A percentile compares a stretch with the other conserved stretches of the same genome.
phyloP scores from a whole-genome alignment of 1,140 invertebrate genomes.

The Luehdorfia chinensis region DNA sequence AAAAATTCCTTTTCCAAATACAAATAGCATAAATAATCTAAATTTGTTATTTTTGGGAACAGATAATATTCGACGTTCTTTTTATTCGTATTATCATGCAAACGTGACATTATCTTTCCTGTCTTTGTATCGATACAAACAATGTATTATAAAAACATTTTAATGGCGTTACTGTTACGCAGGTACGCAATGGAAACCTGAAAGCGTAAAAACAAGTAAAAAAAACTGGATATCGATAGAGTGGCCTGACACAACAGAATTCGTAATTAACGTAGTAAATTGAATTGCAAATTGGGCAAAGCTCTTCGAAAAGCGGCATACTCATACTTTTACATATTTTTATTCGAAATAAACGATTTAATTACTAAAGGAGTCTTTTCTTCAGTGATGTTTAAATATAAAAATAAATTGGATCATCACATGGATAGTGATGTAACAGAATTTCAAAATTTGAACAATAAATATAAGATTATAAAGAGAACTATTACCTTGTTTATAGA shows the following conservation, averaged over 20 bases:
- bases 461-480: too few species aligned
- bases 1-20: background rate
- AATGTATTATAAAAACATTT: constrained; percentile 15
- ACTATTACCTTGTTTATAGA: too few species aligned
- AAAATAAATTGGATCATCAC: too few species aligned
- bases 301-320: constrained; percentile 17
- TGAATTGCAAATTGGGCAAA: constrained; percentile 20
- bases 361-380: too few species aligned
- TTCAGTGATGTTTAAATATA: too few species aligned
- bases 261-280: constrained; percentile 21
- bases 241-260: constrained; percentile 20
- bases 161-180: constrained; percentile 2
- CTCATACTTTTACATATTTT: constrained; percentile 8
- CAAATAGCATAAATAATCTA: too few species aligned
- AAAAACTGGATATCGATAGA: constrained; percentile 18
- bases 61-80: constrained; percentile 4
- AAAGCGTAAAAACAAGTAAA: constrained; percentile 18
- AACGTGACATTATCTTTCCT: background rate
- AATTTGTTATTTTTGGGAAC: too few species aligned
- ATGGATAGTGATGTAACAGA: too few species aligned
- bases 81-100: constrained; percentile 5
- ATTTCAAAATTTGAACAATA: too few species aligned
- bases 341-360: too few species aligned
- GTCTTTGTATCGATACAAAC: constrained; percentile 3
- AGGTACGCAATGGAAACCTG: constrained; percentile 8